phyloP scores from a whole-genome alignment of 1,140 invertebrate species.

The Camponotus pennsylvanicus region DNA sequence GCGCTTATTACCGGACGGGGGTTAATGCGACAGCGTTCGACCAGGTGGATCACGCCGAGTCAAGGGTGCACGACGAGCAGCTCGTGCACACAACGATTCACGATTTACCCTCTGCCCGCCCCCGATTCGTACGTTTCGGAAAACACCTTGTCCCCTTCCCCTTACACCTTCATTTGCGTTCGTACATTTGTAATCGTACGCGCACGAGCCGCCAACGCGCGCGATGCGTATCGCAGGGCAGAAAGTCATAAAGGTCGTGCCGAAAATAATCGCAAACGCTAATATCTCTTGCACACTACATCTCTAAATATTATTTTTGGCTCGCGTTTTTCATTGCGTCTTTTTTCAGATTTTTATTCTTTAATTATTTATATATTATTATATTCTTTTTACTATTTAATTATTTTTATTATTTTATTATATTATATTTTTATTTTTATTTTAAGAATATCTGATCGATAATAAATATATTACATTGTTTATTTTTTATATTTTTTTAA shows the following conservation, averaged over 20 bases:
- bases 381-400: not conserved
- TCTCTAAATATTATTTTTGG: conserved; percentile 57
- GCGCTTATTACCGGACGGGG: conserved; percentile 74
- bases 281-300: conserved; percentile 31
- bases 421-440: not conserved
- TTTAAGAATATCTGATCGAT: no score
- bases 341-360: not conserved
- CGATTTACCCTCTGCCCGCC: conserved; percentile 80
- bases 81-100: conserved; percentile 79
- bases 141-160: conserved; percentile 77
- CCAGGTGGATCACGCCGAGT: conserved; percentile 86
- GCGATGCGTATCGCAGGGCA: conserved; percentile 76
- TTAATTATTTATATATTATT: not conserved
- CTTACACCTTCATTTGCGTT: conserved; percentile 48
- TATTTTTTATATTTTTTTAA: no score
- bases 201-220: conserved; percentile 77
- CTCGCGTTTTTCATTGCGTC: not conserved
- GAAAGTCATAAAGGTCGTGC: conserved; percentile 73
- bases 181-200: conserved; percentile 73
- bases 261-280: conserved; percentile 44
- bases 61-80: conserved; percentile 82
- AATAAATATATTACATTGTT: no score
- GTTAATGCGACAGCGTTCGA: conserved; percentile 83
- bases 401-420: no score
- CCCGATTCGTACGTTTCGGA: conserved; percentile 67